Evolutionary conservation across 1,140 invertebrate genomes (phyloP).

Genomic region (Tetraneura akinire): DNA sequence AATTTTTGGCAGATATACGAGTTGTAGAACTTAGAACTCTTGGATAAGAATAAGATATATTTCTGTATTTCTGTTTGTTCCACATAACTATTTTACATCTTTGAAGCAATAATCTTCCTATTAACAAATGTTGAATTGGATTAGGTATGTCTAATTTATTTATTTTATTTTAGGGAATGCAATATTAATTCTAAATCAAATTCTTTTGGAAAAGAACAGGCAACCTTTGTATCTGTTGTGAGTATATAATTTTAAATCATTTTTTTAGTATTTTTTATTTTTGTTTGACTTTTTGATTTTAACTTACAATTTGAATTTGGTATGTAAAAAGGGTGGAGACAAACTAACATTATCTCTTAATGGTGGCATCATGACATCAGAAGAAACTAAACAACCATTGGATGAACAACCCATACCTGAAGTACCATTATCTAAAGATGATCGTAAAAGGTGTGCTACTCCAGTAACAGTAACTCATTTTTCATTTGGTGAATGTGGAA

Average conservation of each 20-base stretch:
- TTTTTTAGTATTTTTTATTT: constrained; percentile 57
- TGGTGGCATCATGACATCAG: constrained; percentile 50
- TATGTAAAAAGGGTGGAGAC: constrained; percentile 67
- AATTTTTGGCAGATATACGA: too few species aligned
- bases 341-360: constrained; percentile 69
- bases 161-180: constrained; percentile 43
- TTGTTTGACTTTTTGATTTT: constrained; percentile 46
- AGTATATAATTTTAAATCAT: constrained; percentile 59
- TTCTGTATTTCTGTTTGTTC: too few species aligned
- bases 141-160: too few species aligned
- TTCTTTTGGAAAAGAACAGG: constrained; percentile 61
- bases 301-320: too few species aligned
- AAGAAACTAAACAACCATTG: constrained; percentile 39
- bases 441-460: constrained; percentile 56
- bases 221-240: constrained; percentile 75
- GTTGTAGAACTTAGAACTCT: too few species aligned
- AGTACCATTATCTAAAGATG: constrained; percentile 52
- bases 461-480: constrained; percentile 65
- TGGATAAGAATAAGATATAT: too few species aligned
- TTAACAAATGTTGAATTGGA: too few species aligned
- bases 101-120: too few species aligned
- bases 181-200: constrained; percentile 32
- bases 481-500: constrained; percentile 61
- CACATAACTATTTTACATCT: too few species aligned
- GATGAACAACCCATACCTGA: constrained; percentile 52